phyloP scores from a whole-genome alignment of 2,113 vertebrate species.

The Lycaon pictus region DNA sequence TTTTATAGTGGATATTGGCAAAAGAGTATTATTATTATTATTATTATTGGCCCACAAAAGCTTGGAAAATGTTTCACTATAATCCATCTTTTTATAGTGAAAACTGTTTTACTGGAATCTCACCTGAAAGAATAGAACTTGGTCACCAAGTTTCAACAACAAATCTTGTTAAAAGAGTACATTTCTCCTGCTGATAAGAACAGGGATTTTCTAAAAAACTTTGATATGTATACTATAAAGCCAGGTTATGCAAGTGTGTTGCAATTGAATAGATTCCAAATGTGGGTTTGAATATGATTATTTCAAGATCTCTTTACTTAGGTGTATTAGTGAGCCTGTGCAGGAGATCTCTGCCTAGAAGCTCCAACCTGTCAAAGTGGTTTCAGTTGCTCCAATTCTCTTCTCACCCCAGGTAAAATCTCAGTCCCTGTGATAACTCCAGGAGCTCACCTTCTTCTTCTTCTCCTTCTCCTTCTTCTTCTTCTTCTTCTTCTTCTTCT shows the following conservation, averaged over 20 bases:
- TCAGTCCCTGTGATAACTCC: neutral
- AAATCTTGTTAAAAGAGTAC: neutral
- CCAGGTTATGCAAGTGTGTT: neutral
- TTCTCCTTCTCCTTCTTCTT: too few species aligned
- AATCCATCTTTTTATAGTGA: neutral
- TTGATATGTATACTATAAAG: neutral
- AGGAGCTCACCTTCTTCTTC: neutral
- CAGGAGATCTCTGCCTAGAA: neutral
- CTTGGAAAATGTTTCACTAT: conserved; percentile 42
- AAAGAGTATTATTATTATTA: neutral
- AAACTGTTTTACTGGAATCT: conserved; percentile 18
- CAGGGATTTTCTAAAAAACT: neutral
- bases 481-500: too few species aligned
- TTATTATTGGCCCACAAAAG: neutral
- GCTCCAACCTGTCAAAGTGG: neutral
- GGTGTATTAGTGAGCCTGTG: neutral
- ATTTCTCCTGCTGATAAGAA: neutral
- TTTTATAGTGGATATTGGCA: neutral
- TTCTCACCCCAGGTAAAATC: neutral
- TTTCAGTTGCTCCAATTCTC: neutral
- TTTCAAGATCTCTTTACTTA: conserved; percentile 29
- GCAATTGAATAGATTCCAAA: neutral
- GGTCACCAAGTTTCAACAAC: neutral
- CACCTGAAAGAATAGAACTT: conserved; percentile 28
- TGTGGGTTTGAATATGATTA: conserved; percentile 30